phyloP scores from a whole-genome alignment of 2,113 vertebrate species.

The Centropus bengalensis region DNA sequence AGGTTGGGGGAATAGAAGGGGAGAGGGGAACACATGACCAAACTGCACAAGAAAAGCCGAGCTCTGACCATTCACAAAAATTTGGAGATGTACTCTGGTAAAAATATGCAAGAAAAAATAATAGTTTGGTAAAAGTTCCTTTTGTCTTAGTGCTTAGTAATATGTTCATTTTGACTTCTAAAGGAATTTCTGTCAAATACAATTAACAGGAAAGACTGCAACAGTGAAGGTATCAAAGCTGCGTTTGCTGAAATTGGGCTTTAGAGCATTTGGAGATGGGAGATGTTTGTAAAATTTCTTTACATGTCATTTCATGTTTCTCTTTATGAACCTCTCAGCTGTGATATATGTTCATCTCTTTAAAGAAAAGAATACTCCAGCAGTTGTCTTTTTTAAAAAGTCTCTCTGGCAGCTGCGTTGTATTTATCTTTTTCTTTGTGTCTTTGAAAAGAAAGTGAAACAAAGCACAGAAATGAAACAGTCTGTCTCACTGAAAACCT shows the following conservation, averaged over 20 bases:
- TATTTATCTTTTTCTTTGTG: background rate
- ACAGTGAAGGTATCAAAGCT: slow-evolving; percentile 9
- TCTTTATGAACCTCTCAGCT: background rate
- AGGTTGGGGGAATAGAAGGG: too few relatives aligned
- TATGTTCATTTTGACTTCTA: slow-evolving; percentile 1
- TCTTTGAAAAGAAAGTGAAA: slow-evolving; percentile 7
- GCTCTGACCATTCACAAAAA: background rate
- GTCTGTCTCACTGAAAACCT: background rate
- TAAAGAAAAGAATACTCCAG: background rate
- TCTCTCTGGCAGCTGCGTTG: background rate
- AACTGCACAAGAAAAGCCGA: background rate
- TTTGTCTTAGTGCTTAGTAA: background rate
- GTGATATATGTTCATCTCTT: background rate
- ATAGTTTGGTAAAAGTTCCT: background rate
- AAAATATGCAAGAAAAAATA: background rate
- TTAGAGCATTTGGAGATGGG: background rate
- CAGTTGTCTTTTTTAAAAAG: background rate
- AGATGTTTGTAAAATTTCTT: background rate
- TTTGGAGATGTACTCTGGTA: background rate
- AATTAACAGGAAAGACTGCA: background rate
- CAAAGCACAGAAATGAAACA: slow-evolving; percentile 1
- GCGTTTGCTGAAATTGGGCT: background rate
- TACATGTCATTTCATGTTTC: background rate
- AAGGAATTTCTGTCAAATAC: slow-evolving; percentile 28
- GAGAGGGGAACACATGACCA: too few relatives aligned